Evolutionary conservation across 2,113 vertebrate species (phyloP).

Genomic region (Onychorhynchus coronatus): DNA sequence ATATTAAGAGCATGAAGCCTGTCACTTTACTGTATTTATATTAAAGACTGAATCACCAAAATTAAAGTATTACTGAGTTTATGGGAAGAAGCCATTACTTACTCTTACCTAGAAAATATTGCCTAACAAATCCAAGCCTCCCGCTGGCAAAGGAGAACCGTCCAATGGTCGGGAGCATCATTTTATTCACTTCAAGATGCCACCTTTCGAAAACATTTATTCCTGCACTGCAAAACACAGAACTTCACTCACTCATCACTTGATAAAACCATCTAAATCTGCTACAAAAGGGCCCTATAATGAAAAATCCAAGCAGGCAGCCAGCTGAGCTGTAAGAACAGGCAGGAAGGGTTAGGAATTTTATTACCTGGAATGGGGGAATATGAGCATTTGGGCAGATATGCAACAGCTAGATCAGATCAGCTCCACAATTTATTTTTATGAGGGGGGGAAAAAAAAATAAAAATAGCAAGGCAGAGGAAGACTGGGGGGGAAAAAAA

Average conservation of each 20-base stretch:
- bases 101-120: not conserved
- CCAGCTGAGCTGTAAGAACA: not conserved
- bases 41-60: slow-evolving; percentile 33
- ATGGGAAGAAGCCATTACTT: slow-evolving; percentile 11
- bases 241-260: not conserved
- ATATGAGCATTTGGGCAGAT: not conserved
- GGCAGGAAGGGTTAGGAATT: not conserved
- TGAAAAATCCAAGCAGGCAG: not conserved
- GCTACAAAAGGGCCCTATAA: not conserved
- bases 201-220: not conserved
- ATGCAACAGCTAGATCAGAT: not conserved
- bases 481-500: not conserved
- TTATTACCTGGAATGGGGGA: not conserved
- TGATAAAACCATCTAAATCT: not conserved
- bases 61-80: slow-evolving; percentile 9
- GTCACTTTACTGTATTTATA: not conserved
- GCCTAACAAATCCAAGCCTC: not conserved
- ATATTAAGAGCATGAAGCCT: not conserved
- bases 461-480: not conserved
- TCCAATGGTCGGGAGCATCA: not conserved
- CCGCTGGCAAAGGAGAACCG: not conserved
- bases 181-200: not conserved
- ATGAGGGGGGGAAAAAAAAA: not conserved
- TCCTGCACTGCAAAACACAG: not conserved
- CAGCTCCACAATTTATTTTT: not conserved